Evolutionary conservation across 2,888 invertebrate species (phyloP).

Genomic region (Cephus sareptanus): DNA sequence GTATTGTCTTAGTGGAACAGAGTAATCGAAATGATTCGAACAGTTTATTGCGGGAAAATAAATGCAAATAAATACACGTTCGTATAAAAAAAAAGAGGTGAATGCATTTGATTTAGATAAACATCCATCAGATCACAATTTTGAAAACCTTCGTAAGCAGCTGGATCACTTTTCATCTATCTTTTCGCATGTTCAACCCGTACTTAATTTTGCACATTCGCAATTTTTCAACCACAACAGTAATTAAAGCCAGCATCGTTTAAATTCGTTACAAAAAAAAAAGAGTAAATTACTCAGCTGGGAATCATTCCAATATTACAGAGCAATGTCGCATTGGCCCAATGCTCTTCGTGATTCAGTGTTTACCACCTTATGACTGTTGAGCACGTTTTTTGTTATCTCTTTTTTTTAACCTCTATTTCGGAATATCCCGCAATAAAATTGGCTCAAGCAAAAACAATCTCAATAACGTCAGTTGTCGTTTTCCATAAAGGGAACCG

Average conservation of each 20-base stretch:
- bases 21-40: constrained; percentile 28
- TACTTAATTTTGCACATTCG: background rate
- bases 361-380: background rate
- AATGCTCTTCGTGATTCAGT: background rate
- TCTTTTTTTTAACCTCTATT: background rate
- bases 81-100: constrained; percentile 31
- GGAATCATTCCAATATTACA: background rate
- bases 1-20: constrained; percentile 42
- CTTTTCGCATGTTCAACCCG: background rate
- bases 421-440: background rate
- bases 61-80: constrained; percentile 47
- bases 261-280: background rate
- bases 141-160: background rate
- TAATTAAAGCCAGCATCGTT: background rate
- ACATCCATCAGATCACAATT: background rate
- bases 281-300: background rate
- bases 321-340: background rate
- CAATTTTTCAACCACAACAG: background rate
- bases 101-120: background rate
- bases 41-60: constrained; percentile 34
- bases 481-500: background rate
- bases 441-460: background rate
- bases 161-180: background rate
- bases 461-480: background rate
- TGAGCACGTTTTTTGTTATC: background rate